Base-by-base conservation (phyloP, 2,888 invertebrate species). In the Eristalis intricaria region DNA sequence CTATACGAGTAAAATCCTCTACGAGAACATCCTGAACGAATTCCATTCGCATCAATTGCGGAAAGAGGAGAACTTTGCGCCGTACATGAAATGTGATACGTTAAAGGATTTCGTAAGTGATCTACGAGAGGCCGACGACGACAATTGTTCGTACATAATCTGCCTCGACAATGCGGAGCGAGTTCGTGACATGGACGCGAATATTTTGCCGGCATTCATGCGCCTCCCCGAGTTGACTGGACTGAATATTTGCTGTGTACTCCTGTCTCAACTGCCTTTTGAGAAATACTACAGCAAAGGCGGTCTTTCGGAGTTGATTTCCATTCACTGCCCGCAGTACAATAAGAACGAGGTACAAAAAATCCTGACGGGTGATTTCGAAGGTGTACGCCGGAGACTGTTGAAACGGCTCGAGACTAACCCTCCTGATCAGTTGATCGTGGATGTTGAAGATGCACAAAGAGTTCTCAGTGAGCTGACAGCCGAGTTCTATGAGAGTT, bases 111-210 rank as follows among this genome's bases (percentile, higher is more conserved):
- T 97, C 90, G 93, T 96, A 15, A 93, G 92, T 38, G 90, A 92
- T 68, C 91, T 96, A 10, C 91, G 92, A 4, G 90, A 90, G 1
- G 88, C 90, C 15, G 56, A 64, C 38, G 84, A 90, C 77, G 91
- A 90, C 23, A 91, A 93, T 71, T 91, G 94, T 68, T 94, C 95
- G 7, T 94, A 95, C 23, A 93, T 96, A 50, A 93, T 97, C 88
- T 95, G 97, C 26, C 94, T 98, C 66, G 97, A 98, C 91, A 96
- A 96, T 92, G 96, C 97, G 38, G 97, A 98, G 89, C 94, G 96
- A 89, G 93, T 98, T 23, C 94, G 97, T 63, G 95, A 95, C 83
- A 95, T 97, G 94, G 96, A 97, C 89, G 94, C 93, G 15, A 96
- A 95, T 92, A 93, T 98, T 87, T 93, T 98, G 83, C 95, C 96